Base-by-base conservation (phyloP, 2,797 vertebrate genomes). In the Cottoperca gobio region DNA sequence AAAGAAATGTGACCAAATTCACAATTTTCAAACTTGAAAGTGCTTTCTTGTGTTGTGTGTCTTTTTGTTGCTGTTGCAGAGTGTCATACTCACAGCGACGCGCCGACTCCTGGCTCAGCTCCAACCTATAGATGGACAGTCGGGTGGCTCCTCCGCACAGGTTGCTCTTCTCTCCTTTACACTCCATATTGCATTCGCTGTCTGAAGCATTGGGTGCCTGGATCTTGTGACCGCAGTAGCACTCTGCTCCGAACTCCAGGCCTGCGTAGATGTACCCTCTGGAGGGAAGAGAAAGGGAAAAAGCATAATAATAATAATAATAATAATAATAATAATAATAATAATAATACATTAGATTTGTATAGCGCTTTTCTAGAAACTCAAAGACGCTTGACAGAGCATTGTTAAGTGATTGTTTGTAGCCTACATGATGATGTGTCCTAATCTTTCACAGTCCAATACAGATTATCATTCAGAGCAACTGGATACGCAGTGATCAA, bases 171-270 rank as follows among this genome's bases (percentile, higher is more conserved):
- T 99, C 97, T 0, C 98, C 98, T 79, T 98, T 99, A 83, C 98
- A 99, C 17, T 95, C 95, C 97, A 99, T 99, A 89, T 95, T 96
- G 87, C 98, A 99, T 79, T 99, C 96, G 0, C 92, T 86, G 45
- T 98, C 96, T 0, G 97, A 97, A 79, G 91, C 92, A 0, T 98
- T 99, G 0, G 89, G 23, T 0, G 96, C 96, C 93, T 99, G 97
- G 90, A 99, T 96, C 93, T 96, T 98, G 94, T 99, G 98, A 35
- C 98, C 97, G 0, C 98, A 99, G 95, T 97, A 99, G 86, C 98
- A 99, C 88, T 99, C 98, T 0, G 97, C 97, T 0, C 98, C 98
- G 0, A 99, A 99, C 90, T 99, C 98, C 93, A 99, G 93, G 58
- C 98, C 98, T 0, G 98, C 97, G 0, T 94, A 99, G 89, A 97